Evolutionary conservation across 2,797 vertebrate genomes (phyloP).

Genomic region (Botia kubotai): DNA sequence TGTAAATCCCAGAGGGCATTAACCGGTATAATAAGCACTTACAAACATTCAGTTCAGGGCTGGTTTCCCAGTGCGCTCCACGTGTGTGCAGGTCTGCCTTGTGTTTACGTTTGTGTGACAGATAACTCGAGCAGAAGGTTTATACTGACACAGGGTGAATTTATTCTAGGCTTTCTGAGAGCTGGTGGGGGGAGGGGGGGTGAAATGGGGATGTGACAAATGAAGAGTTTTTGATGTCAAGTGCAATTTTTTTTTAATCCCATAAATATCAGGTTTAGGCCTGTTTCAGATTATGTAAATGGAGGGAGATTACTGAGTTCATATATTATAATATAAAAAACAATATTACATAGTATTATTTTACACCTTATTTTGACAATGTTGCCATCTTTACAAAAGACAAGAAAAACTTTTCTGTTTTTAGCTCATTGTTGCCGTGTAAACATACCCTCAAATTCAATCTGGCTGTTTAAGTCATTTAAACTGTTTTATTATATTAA

Average conservation of each 20-base stretch:
- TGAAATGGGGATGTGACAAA: slow-evolving; percentile 55
- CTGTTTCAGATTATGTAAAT: slow-evolving; percentile 41
- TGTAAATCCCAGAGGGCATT: slow-evolving; percentile 37
- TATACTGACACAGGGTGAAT: slow-evolving; percentile 47
- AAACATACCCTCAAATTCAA: too few species aligned
- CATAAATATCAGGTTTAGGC: slow-evolving; percentile 51
- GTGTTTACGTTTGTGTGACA: slow-evolving; percentile 56
- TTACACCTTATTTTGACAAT: too few species aligned
- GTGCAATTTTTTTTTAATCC: slow-evolving; percentile 50
- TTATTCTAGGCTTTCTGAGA: slow-evolving; percentile 39
- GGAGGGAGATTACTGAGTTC: background rate
- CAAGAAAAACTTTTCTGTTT: too few species aligned
- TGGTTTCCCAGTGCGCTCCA: slow-evolving; percentile 15
- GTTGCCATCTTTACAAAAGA: too few species aligned
- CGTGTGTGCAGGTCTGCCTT: slow-evolving; percentile 32
- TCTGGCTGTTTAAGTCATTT: too few species aligned
- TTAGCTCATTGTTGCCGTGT: too few species aligned
- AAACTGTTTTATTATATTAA: too few species aligned
- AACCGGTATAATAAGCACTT: slow-evolving; percentile 15
- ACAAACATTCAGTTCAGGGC: slow-evolving; percentile 35
- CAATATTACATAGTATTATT: too few species aligned
- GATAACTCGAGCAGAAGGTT: slow-evolving; percentile 55
- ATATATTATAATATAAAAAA: too few species aligned
- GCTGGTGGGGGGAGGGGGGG: slow-evolving; percentile 15
- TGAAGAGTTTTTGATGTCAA: slow-evolving; percentile 50